These are phyloP conservation scores for Sinelater perroti DNA, from an alignment of 2,888 invertebrate species.

Conservation along the genomic window DNA sequence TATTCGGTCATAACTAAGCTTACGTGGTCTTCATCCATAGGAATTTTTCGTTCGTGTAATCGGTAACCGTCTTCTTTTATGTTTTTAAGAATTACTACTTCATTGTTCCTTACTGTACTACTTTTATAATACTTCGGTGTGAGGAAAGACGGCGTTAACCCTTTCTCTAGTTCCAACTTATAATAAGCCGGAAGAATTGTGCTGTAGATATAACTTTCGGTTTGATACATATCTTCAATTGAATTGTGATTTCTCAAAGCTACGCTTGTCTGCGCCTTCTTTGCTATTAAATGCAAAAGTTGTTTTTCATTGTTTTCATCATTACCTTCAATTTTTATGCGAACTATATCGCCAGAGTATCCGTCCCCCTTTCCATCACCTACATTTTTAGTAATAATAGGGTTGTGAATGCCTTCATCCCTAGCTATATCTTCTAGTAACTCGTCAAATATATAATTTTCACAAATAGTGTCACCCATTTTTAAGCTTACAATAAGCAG, in stretches of 20 bases:
- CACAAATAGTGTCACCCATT: too few relatives aligned
- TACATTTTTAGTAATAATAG: not conserved
- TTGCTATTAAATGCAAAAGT: conserved; percentile 33
- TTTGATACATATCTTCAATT: conserved; percentile 33
- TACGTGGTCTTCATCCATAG: conserved; percentile 47
- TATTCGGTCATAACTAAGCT: conserved; percentile 46
- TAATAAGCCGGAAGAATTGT: conserved; percentile 39
- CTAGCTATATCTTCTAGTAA: not conserved
- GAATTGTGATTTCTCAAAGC: conserved; percentile 30
- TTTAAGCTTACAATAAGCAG: too few relatives aligned
- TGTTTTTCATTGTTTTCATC: conserved; percentile 37
- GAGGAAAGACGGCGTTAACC: conserved; percentile 34
- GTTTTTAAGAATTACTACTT: conserved; percentile 46
- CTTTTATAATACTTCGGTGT: conserved; percentile 42
- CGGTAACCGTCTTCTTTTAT: conserved; percentile 43
- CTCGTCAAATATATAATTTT: too few relatives aligned
- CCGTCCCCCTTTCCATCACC: conserved; percentile 43
- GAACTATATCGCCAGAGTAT: conserved; percentile 43
- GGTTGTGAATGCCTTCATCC: not conserved
- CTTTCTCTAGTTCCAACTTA: conserved; percentile 40
- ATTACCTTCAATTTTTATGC: conserved; percentile 19
- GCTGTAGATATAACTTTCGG: conserved; percentile 47
- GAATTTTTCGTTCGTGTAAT: conserved; percentile 40
- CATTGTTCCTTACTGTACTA: conserved; percentile 29
- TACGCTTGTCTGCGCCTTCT: conserved; percentile 26